A percentile compares a stretch with the other conserved stretches of the same genome.
phyloP scores from a whole-genome alignment of 2,113 vertebrate species.

The Leptobrachium leishanense region DNA sequence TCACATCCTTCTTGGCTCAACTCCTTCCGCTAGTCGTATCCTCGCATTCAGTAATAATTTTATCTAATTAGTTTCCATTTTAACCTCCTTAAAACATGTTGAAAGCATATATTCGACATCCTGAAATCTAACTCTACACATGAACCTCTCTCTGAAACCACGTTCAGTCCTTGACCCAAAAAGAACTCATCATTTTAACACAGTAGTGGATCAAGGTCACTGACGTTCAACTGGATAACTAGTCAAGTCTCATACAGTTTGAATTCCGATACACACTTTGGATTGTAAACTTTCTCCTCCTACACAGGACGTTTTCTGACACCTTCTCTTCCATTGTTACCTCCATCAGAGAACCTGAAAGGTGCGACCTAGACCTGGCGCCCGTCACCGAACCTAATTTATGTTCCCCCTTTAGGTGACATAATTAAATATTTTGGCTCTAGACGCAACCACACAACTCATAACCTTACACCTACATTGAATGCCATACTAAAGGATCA shows the following conservation, averaged over 20 bases:
- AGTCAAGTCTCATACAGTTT: not conserved
- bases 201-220: not conserved
- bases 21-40: not conserved
- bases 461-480: not conserved
- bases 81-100: not conserved
- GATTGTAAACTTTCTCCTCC: not conserved
- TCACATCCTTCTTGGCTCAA: not conserved
- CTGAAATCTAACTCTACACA: not conserved
- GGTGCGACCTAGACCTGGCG: not conserved
- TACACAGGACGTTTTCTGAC: not conserved
- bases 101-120: not conserved
- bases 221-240: not conserved
- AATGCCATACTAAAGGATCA: not conserved
- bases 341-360: not conserved
- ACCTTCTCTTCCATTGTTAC: not conserved
- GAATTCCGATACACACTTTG: not conserved
- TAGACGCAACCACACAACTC: not conserved
- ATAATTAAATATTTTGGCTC: not conserved
- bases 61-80: not conserved
- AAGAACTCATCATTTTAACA: not conserved
- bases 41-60: not conserved
- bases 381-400: not conserved
- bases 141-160: not conserved
- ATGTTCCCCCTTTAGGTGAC: not conserved
- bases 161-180: not conserved